Conservation (phyloP, 2,113 vertebrate species). For the Callocephalon fimbriatum region DNA sequence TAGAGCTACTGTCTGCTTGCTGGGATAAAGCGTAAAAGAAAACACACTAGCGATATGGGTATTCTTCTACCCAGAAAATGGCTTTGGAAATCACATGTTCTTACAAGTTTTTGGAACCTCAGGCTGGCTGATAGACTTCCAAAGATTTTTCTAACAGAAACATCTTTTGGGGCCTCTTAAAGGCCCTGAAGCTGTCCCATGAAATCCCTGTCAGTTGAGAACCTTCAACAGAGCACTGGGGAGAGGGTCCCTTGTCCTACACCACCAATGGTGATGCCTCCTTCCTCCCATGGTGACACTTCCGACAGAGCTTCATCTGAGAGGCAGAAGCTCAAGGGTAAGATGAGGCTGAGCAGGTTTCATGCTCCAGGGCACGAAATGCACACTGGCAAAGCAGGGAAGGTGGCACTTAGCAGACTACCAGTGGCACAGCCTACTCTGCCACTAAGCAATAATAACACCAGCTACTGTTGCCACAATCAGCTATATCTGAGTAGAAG, state of each 20-base stretch:
- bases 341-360: neutral
- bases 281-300: neutral
- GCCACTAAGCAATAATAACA: neutral
- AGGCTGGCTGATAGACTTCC: neutral
- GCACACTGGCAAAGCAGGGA: neutral
- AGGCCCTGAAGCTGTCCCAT: neutral
- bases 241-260: neutral
- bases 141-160: neutral
- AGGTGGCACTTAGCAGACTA: neutral
- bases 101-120: neutral
- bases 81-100: neutral
- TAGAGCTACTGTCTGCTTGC: neutral
- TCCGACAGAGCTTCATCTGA: neutral
- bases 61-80: neutral
- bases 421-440: neutral
- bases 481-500: neutral
- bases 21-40: neutral
- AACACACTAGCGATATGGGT: neutral
- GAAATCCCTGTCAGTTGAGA: neutral
- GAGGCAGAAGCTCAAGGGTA: neutral
- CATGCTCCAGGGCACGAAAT: neutral
- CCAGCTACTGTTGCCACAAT: neutral
- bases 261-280: rapidly evolving
- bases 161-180: rapidly evolving
- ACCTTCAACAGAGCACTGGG: neutral